These are phyloP conservation scores for Steinernema khuongi DNA, from an alignment of 1,140 invertebrate genomes.

Conservation along the genomic window DNA sequence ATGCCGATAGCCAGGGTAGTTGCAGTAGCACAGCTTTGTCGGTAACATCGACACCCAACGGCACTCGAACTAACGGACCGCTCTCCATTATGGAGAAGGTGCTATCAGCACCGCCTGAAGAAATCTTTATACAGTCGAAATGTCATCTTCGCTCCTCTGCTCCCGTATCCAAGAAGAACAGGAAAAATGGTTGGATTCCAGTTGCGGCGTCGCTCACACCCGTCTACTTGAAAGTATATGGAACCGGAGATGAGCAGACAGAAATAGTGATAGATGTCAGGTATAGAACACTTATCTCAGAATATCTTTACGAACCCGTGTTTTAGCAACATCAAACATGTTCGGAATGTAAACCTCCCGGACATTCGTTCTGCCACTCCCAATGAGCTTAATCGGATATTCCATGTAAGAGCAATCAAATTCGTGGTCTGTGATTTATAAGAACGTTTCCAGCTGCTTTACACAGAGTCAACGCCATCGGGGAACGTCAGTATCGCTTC, in stretches of 20 bases:
- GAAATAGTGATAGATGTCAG: neutral
- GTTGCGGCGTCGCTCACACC: neutral
- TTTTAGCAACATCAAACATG: neutral
- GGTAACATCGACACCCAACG: neutral
- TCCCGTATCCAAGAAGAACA: neutral
- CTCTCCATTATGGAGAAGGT: neutral
- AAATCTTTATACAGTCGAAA: neutral
- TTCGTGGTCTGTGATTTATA: neutral
- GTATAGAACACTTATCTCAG: too few relatives aligned
- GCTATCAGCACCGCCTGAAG: neutral
- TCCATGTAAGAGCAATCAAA: conserved; percentile 1
- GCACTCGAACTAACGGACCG: neutral
- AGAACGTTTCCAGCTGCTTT: neutral
- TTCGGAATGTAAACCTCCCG: neutral
- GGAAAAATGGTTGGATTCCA: neutral
- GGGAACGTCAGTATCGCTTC: conserved; percentile 6
- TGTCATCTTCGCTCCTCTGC: neutral
- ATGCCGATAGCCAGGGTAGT: neutral
- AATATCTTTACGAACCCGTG: too few relatives aligned
- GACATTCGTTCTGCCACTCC: neutral
- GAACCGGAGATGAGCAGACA: neutral
- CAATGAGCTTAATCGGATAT: conserved; percentile 32
- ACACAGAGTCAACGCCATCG: conserved; percentile 8
- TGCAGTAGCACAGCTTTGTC: neutral
- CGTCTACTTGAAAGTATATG: neutral